Conservation (phyloP, 2,888 invertebrate species). For the Bembecia ichneumoniformis region DNA sequence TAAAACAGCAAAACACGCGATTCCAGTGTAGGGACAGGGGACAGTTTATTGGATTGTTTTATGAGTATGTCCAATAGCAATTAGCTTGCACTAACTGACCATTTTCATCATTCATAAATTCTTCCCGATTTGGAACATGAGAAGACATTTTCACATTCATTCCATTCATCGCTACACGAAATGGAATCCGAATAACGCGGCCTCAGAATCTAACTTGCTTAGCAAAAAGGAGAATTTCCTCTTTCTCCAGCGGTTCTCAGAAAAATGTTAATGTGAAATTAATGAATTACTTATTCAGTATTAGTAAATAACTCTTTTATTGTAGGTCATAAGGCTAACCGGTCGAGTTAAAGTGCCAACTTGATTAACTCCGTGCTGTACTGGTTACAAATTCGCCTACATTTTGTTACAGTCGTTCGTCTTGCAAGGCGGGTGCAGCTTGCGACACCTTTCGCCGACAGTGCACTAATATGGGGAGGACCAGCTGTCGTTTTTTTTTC, state of each 20-base stretch:
- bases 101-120: background rate
- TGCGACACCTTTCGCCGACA: slow-evolving; percentile 39
- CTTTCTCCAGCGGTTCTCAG: slow-evolving; percentile 26
- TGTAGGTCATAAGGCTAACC: slow-evolving; percentile 6
- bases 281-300: slow-evolving; percentile 41
- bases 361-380: slow-evolving; percentile 31
- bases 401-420: background rate
- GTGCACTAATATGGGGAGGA: slow-evolving; percentile 30
- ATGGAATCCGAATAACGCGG: slow-evolving; percentile 28
- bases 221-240: slow-evolving; percentile 34
- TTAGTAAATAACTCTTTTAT: background rate
- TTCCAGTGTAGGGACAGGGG: too few species aligned
- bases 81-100: background rate
- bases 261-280: slow-evolving; percentile 48
- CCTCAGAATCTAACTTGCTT: slow-evolving; percentile 23
- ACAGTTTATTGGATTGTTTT: too few species aligned
- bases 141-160: slow-evolving; percentile 37
- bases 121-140: slow-evolving; percentile 8
- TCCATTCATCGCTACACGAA: slow-evolving; percentile 20
- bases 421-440: slow-evolving; percentile 18
- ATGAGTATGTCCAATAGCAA: background rate
- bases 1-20: too few species aligned
- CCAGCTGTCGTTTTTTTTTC: slow-evolving; percentile 41
- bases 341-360: slow-evolving; percentile 16
- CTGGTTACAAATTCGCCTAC: slow-evolving; percentile 14